Percentiles rank a stretch among this genome's conserved stretches.
Evolutionary conservation across 2,113 vertebrate species (phyloP).

Genomic region (Ceratotherium simum): DNA sequence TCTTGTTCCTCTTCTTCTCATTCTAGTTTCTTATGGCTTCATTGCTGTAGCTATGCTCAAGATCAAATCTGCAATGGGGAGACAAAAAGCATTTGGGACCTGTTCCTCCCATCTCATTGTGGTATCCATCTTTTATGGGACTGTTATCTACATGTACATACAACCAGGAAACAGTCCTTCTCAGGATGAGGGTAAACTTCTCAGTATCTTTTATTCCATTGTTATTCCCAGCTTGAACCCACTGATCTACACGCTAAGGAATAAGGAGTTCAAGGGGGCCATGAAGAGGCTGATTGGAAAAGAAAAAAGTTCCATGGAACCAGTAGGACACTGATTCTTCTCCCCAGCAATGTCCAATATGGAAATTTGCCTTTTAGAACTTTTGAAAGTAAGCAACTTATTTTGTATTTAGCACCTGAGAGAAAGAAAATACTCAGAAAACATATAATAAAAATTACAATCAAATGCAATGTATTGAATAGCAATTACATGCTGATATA

Average conservation of each 20-base stretch:
- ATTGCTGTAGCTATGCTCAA: not conserved
- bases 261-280: not conserved
- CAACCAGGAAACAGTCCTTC: not conserved
- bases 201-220: not conserved
- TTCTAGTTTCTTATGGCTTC: not conserved
- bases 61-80: not conserved
- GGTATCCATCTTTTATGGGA: not conserved
- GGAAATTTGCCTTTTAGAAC: not conserved
- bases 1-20: not conserved
- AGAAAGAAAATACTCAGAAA: not conserved
- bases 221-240: not conserved
- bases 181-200: not conserved
- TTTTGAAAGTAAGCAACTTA: not conserved
- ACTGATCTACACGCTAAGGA: not conserved
- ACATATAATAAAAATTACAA: not conserved
- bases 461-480: not conserved
- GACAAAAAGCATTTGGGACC: constrained; percentile 1
- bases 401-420: not conserved
- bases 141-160: constrained; percentile 19
- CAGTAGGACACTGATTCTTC: not conserved
- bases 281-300: not conserved
- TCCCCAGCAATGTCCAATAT: not conserved
- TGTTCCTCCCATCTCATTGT: constrained; percentile 28
- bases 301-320: not conserved
- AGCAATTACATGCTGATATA: not conserved